Percentiles rank a stretch among this genome's conserved stretches.
phyloP scores from a whole-genome alignment of 2,113 vertebrate species.

The Tachysurus vachellii region DNA sequence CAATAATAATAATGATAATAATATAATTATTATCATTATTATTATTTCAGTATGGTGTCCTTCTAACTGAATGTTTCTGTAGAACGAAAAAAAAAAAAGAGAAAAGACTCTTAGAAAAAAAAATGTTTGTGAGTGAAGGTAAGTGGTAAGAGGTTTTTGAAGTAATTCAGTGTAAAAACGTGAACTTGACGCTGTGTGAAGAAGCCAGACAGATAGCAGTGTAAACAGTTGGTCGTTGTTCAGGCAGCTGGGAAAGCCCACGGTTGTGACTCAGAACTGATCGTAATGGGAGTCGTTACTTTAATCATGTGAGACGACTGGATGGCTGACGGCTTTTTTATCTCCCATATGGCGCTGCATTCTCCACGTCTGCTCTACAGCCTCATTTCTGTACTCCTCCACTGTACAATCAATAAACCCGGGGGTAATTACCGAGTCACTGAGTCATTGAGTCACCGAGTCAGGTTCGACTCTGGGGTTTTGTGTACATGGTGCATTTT shows the following conservation, averaged over 20 bases:
- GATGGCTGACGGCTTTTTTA: constrained; percentile 19
- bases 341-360: constrained; percentile 48
- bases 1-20: neutral
- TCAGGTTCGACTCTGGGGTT: constrained; percentile 8
- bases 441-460: neutral
- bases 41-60: neutral
- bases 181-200: neutral
- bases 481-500: constrained; percentile 15
- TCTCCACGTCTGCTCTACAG: constrained; percentile 44
- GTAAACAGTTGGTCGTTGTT: constrained; percentile 28
- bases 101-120: neutral
- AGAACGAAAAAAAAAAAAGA: neutral
- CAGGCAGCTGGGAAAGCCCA: constrained; percentile 50
- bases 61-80: neutral
- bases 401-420: constrained; percentile 37
- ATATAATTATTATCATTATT: neutral
- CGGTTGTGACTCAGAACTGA: constrained; percentile 42
- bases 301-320: constrained; percentile 29
- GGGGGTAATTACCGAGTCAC: neutral
- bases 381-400: constrained; percentile 10
- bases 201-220: neutral
- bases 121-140: neutral
- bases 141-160: neutral
- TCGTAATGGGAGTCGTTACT: constrained; percentile 44
- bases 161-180: neutral